Conservation (phyloP, 2,113 vertebrate species). For the Piprites chloris region DNA sequence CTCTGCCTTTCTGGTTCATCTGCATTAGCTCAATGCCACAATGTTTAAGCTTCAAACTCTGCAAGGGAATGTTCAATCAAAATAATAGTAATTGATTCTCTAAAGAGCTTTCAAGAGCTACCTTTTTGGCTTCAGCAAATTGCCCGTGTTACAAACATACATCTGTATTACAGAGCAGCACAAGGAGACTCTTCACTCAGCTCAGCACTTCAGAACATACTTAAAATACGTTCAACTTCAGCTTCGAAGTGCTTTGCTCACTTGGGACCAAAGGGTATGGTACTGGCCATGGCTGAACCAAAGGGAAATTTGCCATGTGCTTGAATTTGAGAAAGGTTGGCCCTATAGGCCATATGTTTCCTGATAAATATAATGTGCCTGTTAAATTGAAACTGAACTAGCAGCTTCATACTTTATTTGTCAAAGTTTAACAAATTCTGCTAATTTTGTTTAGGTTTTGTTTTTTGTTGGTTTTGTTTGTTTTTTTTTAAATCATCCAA, state of each 20-base stretch:
- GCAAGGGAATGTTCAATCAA: constrained; percentile 40
- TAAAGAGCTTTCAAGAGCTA: not conserved
- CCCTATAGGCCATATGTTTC: not conserved
- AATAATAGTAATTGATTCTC: constrained; percentile 49
- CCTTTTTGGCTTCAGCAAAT: constrained; percentile 8
- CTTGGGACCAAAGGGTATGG: not conserved
- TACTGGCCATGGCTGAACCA: not conserved
- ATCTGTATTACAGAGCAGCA: not conserved
- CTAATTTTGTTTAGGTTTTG: not conserved
- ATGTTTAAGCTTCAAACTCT: constrained; percentile 14
- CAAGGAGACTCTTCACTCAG: not conserved
- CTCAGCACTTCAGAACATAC: not conserved
- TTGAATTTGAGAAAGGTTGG: not conserved
- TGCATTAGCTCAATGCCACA: constrained; percentile 38
- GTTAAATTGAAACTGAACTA: not conserved
- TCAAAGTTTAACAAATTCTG: not conserved
- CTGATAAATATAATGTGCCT: not conserved
- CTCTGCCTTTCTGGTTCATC: constrained; percentile 42
- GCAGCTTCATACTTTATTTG: not conserved
- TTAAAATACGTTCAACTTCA: constrained; percentile 12
- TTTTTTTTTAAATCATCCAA: not conserved
- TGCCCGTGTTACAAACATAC: not conserved
- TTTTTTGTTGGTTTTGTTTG: too few relatives aligned
- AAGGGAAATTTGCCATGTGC: not conserved
- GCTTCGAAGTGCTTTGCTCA: constrained; percentile 6